A percentile compares a stretch with the other conserved stretches of the same genome.
Conservation (phyloP, 2,888 invertebrate species). For the Hipparchia sbordonii region DNA sequence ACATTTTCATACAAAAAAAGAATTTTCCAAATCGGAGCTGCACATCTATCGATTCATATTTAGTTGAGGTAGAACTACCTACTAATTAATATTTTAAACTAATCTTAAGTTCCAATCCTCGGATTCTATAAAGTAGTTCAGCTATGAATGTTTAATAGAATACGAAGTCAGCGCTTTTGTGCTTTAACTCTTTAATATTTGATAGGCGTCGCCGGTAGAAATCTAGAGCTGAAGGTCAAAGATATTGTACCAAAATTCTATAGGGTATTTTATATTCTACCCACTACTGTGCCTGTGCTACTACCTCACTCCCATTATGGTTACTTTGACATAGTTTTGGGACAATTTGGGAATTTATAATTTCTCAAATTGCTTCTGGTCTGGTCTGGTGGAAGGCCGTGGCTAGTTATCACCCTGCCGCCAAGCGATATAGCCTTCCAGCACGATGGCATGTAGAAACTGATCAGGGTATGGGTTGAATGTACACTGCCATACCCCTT, state of each 20-base stretch:
- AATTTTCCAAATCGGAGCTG: too few species aligned
- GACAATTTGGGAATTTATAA: background rate
- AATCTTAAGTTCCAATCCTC: constrained; percentile 11
- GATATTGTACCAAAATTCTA: constrained; percentile 15
- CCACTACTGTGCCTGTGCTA: background rate
- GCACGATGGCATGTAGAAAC: too few species aligned
- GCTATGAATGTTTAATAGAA: constrained; percentile 30
- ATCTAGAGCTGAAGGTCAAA: constrained; percentile 15
- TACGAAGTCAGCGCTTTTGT: constrained; percentile 37
- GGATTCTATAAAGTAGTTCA: constrained; percentile 19
- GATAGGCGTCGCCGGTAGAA: constrained; percentile 6
- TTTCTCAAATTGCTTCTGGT: too few species aligned
- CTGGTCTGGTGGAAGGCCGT: too few species aligned
- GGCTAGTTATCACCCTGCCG: too few species aligned
- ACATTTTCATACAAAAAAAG: too few species aligned
- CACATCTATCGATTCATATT: background rate
- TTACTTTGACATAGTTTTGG: background rate
- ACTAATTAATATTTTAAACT: constrained; percentile 15
- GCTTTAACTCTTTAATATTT: constrained; percentile 35
- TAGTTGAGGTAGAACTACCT: background rate
- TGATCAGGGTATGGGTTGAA: too few species aligned
- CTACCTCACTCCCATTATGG: constrained; percentile 1
- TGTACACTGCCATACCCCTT: too few species aligned
- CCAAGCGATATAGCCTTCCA: too few species aligned
- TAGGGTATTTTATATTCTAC: constrained; percentile 6